Conservation (phyloP, 2,113 vertebrate genomes). For the Verasper variegatus region DNA sequence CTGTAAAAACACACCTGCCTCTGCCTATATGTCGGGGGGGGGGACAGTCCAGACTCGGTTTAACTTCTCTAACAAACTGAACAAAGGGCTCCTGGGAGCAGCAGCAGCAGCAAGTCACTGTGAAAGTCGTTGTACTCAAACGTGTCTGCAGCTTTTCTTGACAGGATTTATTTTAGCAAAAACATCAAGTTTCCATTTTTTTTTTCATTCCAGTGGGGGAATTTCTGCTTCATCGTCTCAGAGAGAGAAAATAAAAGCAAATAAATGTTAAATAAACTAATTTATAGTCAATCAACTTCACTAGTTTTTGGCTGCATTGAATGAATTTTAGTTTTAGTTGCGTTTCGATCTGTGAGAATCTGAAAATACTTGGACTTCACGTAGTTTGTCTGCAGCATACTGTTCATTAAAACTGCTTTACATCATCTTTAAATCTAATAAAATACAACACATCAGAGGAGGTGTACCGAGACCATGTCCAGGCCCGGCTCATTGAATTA, state of each 20-base stretch:
- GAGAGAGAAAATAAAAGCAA: neutral
- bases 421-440: constrained; percentile 27
- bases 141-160: constrained; percentile 6
- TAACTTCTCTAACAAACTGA: constrained; percentile 17
- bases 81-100: constrained; percentile 41
- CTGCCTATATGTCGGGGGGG: constrained; percentile 4
- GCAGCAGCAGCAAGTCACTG: constrained; percentile 31
- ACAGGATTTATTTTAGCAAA: neutral
- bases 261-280: neutral
- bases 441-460: constrained; percentile 31
- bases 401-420: constrained; percentile 34
- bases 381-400: neutral
- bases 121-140: constrained; percentile 10
- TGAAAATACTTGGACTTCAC: too few relatives aligned
- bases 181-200: neutral
- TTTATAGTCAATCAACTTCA: neutral
- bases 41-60: constrained; percentile 37
- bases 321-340: too few relatives aligned
- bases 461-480: constrained; percentile 47
- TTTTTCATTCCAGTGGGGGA: too few relatives aligned
- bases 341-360: too few relatives aligned
- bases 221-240: neutral
- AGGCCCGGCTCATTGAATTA: constrained; percentile 58
- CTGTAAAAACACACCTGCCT: constrained; percentile 56
- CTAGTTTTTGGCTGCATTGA: too few relatives aligned